Evolutionary conservation across 2,797 vertebrate species (phyloP).

Genomic region (Limnodromus scolopaceus): DNA sequence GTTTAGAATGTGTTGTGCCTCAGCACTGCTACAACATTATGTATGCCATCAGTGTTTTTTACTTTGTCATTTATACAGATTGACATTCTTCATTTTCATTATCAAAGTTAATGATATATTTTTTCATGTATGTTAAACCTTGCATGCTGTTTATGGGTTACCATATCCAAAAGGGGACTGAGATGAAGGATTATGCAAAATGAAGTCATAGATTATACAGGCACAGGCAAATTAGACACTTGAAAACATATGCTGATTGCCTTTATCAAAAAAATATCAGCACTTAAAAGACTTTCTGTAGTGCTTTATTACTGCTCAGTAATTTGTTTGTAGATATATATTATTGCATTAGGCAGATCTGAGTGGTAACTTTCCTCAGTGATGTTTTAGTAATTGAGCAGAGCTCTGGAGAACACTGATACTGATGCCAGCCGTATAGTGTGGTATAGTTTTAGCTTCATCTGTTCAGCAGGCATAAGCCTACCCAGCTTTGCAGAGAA

Average conservation of each 20-base stretch:
- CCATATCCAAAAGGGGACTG: not conserved
- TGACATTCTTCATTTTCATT: not conserved
- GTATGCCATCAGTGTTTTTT: not conserved
- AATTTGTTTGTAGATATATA: not conserved
- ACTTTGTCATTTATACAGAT: not conserved
- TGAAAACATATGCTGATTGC: not conserved
- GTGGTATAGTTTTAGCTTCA: not conserved
- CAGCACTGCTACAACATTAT: not conserved
- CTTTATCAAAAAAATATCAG: slow-evolving; percentile 6
- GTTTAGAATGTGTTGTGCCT: not conserved
- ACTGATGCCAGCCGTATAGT: not conserved
- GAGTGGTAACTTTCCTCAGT: not conserved
- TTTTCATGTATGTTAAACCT: not conserved
- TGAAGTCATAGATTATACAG: not conserved
- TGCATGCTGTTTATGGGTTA: not conserved
- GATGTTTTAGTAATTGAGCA: not conserved
- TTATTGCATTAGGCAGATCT: slow-evolving; percentile 17
- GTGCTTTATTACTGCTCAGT: not conserved
- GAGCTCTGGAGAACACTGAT: not conserved
- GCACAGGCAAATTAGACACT: not conserved
- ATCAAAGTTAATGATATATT: not conserved
- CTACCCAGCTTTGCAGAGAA: not conserved
- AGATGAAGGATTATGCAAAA: slow-evolving; percentile 21
- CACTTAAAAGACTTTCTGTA: not conserved
- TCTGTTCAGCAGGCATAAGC: not conserved